Base-by-base conservation (phyloP, 2,113 vertebrate species). In the Hoplias malabaricus region DNA sequence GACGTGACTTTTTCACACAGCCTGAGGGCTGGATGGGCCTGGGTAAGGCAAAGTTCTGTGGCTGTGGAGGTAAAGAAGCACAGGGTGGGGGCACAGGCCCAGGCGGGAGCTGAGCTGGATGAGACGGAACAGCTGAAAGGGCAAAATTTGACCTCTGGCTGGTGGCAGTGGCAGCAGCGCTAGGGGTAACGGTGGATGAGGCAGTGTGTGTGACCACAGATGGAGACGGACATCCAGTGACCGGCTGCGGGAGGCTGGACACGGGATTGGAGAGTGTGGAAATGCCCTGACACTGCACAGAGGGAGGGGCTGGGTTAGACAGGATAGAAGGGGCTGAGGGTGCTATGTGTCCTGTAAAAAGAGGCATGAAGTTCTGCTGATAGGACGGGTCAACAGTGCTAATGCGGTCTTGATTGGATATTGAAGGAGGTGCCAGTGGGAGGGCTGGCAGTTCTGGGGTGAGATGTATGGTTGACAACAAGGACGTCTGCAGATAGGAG, bases 161-260 rank as follows among this genome's bases (percentile, higher is more conserved):
- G 85, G 95, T 94, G 85, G 93, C 93, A 82, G 94, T 91, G 85
- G 94, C 92, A 0, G 93, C 87, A 11, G 92, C 86, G 0, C 91
- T 93, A 2, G 92, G 92, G 3, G 93, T 93, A 65, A 93, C 86
- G 0, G 93, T 87, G 12, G 96, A 89, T 0, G 95, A 92, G n/a
- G 95, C 92, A 0, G 94, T 94, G 89, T 96, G 95, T 4, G 94
- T 95, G 75, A 93, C 95, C 73, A 94, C 93, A 0, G 92, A 86
- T 0, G 83, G 43, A 1, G 68, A 54, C 5, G 84, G 61, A 36
- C 72, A 21, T 48, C 38, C 50, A 13, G 85, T 62, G 79, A 84
- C 40, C 1, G 86, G 40, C 1, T 82, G 78, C 13, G 84, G 75
- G 23, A 68, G 78, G 83, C 21, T 14, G 82, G 66, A 38, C 25